These are phyloP conservation scores for Psettodes erumei DNA, from an alignment of 2,113 vertebrate species.

Conservation along the genomic window DNA sequence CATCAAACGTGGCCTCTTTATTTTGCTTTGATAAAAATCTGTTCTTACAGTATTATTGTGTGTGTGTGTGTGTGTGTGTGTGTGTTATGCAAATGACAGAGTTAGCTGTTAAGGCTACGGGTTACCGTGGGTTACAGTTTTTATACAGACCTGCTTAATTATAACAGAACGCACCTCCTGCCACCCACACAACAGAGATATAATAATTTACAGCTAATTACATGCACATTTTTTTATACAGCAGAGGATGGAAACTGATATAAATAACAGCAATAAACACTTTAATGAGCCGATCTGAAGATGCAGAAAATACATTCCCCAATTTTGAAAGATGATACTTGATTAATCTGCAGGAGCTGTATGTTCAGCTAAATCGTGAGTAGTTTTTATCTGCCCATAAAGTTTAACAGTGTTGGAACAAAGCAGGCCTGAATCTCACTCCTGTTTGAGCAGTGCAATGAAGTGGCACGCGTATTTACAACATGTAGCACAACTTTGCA, in stretches of 20 bases:
- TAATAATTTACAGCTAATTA: slow-evolving; percentile 43
- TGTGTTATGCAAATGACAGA: slow-evolving; percentile 10
- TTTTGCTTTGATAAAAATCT: not conserved
- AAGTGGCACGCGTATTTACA: no score
- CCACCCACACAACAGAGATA: slow-evolving; percentile 31
- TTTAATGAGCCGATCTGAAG: not conserved
- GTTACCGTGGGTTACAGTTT: slow-evolving; percentile 26
- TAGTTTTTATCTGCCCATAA: not conserved
- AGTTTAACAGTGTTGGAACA: no score
- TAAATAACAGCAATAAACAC: slow-evolving; percentile 14
- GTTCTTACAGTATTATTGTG: not conserved
- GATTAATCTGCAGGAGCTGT: not conserved
- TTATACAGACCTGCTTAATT: slow-evolving; percentile 21
- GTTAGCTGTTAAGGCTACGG: slow-evolving; percentile 2
- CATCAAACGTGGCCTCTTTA: not conserved
- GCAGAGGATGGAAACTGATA: not conserved
- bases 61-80: not conserved
- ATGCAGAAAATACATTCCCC: not conserved
- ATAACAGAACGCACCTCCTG: slow-evolving; percentile 17
- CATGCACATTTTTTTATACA: not conserved
- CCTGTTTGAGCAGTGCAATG: no score
- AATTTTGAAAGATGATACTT: slow-evolving; percentile 1
- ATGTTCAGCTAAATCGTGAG: slow-evolving; percentile 15
- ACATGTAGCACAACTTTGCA: not conserved
- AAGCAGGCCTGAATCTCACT: no score